Percentiles rank a stretch among this genome's conserved stretches.
Conservation (phyloP, 2,797 vertebrate species). For the Sebastes iracundus region DNA sequence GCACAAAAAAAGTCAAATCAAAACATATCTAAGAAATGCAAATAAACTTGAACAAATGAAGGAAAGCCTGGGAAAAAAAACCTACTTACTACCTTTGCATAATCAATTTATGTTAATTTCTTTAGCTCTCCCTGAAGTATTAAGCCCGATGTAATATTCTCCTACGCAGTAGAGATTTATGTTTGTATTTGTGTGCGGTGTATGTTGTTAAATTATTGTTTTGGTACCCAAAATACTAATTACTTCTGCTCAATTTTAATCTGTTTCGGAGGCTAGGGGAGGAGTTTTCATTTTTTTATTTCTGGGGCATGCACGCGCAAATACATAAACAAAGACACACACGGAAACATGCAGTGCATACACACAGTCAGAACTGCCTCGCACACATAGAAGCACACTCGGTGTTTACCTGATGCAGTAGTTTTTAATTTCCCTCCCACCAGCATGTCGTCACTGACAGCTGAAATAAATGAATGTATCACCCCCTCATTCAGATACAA, state of each 20-base stretch:
- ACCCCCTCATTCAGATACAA: constrained; percentile 45
- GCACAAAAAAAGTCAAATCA: neutral
- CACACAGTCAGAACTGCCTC: neutral
- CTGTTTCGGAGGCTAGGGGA: constrained; percentile 22
- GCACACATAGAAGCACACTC: neutral
- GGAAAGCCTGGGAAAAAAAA: constrained; percentile 1
- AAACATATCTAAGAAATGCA: neutral
- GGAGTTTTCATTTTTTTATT: constrained; percentile 11
- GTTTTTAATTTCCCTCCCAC: constrained; percentile 52
- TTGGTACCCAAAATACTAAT: constrained; percentile 51
- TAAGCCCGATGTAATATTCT: constrained; percentile 23
- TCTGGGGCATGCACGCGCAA: constrained; percentile 9
- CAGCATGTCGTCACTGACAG: constrained; percentile 22
- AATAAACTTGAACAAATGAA: constrained; percentile 13
- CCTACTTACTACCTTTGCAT: constrained; percentile 17
- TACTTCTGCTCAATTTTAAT: constrained; percentile 51
- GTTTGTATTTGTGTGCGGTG: constrained; percentile 16
- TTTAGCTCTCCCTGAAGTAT: constrained; percentile 29
- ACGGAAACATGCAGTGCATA: neutral
- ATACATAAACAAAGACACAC: neutral
- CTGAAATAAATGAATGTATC: constrained; percentile 49
- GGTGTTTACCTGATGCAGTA: constrained; percentile 47
- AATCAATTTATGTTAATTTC: constrained; percentile 25
- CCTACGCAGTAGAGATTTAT: constrained; percentile 35
- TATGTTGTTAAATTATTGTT: constrained; percentile 42